A percentile compares a stretch with the other conserved stretches of the same genome.
Evolutionary conservation across 2,888 invertebrate species (phyloP).

Genomic region (Mimachlamys varia): DNA sequence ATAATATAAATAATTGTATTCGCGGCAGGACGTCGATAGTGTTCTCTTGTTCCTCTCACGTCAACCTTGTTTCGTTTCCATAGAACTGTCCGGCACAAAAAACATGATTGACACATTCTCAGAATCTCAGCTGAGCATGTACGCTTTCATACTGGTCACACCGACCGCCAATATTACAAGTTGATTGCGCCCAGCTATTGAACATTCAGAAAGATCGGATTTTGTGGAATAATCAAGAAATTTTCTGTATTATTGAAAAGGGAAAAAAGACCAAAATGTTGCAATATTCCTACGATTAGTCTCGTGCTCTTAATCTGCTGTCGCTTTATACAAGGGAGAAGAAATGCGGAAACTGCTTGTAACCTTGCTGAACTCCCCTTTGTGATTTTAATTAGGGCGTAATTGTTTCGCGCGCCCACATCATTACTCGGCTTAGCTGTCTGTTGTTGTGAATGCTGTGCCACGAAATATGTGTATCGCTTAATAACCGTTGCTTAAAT

Average conservation of each 20-base stretch:
- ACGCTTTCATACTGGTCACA: background rate
- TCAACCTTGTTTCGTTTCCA: constrained; percentile 9
- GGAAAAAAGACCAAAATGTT: background rate
- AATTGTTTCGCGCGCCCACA: background rate
- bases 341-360: background rate
- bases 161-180: background rate
- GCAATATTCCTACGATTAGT: background rate
- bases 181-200: background rate
- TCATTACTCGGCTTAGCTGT: background rate
- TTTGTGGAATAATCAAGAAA: background rate
- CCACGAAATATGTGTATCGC: background rate
- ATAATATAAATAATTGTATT: constrained; percentile 34
- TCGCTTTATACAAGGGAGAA: background rate
- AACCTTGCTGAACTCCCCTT: background rate
- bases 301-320: background rate
- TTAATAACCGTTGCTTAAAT: background rate
- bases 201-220: background rate
- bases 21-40: constrained; percentile 21
- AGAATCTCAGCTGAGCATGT: background rate
- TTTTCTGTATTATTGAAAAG: background rate
- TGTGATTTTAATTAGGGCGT: background rate
- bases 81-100: constrained; percentile 4
- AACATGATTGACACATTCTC: background rate
- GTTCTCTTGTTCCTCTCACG: background rate
- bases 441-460: background rate